These are phyloP conservation scores for Aleiodes testaceus DNA, from an alignment of 2,888 invertebrate genomes.

Conservation along the genomic window DNA sequence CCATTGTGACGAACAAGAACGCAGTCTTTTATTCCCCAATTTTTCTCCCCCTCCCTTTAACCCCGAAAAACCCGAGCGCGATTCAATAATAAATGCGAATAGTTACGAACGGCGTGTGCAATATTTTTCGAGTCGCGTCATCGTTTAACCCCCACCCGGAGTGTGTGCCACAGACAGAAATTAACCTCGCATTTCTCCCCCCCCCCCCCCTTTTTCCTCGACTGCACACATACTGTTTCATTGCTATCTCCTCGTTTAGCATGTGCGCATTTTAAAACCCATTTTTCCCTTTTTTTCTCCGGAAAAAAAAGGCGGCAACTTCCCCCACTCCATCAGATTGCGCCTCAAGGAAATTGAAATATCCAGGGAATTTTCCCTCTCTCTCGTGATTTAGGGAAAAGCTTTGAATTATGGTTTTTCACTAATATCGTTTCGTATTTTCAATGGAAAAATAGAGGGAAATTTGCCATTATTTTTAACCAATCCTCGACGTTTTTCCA, in stretches of 20 bases:
- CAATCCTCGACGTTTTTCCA: constrained; percentile 32
- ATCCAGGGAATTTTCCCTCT: constrained; percentile 65
- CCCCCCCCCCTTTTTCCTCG: constrained; percentile 31
- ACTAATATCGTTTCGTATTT: constrained; percentile 60
- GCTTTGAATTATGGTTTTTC: constrained; percentile 68
- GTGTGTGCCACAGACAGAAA: constrained; percentile 52
- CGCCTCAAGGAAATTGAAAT: constrained; percentile 88
- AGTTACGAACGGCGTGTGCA: constrained; percentile 32
- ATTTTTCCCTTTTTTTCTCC: constrained; percentile 31
- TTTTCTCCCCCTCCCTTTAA: not conserved
- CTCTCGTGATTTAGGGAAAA: constrained; percentile 69
- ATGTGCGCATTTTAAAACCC: constrained; percentile 19
- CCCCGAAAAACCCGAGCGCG: constrained; percentile 6
- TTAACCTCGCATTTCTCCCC: constrained; percentile 55
- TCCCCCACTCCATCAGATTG: constrained; percentile 75
- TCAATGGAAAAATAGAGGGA: constrained; percentile 59
- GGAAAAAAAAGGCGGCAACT: constrained; percentile 43
- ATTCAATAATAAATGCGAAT: constrained; percentile 43
- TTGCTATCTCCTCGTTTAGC: constrained; percentile 39
- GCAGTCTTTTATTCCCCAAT: constrained; percentile 2
- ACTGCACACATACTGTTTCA: not conserved
- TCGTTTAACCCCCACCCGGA: constrained; percentile 40
- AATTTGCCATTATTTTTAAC: constrained; percentile 34
- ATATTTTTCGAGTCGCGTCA: constrained; percentile 42
- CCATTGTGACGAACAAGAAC: constrained; percentile 11